A percentile compares a stretch with the other conserved stretches of the same genome.
Evolutionary conservation across 64 coral and sea anemone genomes (phyloP).

Genomic region (Pocillopora damicornis): DNA sequence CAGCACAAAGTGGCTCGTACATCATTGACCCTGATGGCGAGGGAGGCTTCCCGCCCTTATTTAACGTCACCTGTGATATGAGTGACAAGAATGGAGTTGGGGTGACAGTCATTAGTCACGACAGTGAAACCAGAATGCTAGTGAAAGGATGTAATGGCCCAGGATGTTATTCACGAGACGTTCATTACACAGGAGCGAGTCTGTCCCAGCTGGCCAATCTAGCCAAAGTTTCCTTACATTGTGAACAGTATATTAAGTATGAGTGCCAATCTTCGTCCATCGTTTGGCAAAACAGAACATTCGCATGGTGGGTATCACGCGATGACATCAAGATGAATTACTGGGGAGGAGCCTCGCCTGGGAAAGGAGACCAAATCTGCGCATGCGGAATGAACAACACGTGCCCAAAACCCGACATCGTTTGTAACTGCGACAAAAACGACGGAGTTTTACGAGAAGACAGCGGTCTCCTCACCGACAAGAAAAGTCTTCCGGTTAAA

Average conservation of each 20-base stretch:
- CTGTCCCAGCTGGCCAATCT: background rate
- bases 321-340: background rate
- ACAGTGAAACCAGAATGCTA: background rate
- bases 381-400: background rate
- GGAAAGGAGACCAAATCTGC: background rate
- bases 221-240: background rate
- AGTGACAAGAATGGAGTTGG: slow-evolving; percentile 24
- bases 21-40: slow-evolving; percentile 20
- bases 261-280: background rate
- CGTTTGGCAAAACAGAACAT: too few species aligned
- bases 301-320: slow-evolving; percentile 27
- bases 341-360: slow-evolving; percentile 19
- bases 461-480: slow-evolving; percentile 17
- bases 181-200: slow-evolving; percentile 11
- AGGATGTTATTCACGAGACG: slow-evolving; percentile 1
- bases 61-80: slow-evolving; percentile 14
- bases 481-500: slow-evolving; percentile 1
- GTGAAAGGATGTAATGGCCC: background rate
- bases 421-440: slow-evolving; percentile 6
- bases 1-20: background rate
- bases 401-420: background rate
- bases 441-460: background rate
- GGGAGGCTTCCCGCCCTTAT: background rate
- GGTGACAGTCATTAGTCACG: slow-evolving; percentile 30
- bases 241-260: slow-evolving; percentile 23